Evolutionary conservation across 2,888 invertebrate genomes (phyloP).

Genomic region (Charanyca ferruginea): DNA sequence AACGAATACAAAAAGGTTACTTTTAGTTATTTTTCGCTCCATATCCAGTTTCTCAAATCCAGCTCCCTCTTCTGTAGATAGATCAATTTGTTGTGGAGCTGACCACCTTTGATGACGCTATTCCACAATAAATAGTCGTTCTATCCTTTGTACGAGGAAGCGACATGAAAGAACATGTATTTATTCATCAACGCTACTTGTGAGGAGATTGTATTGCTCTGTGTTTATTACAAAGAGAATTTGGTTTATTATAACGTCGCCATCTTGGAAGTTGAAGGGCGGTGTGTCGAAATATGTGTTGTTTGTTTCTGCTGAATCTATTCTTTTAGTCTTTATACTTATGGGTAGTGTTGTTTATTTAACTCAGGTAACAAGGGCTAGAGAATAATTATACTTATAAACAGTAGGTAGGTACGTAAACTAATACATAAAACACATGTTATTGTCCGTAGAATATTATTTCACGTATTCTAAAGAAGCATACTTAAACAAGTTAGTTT

Average conservation of each 20-base stretch:
- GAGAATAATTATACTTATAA: too few species aligned
- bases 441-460: too few species aligned
- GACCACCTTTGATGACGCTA: constrained; percentile 66
- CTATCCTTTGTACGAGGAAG: constrained; percentile 58
- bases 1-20: too few species aligned
- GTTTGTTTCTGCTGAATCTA: constrained; percentile 20
- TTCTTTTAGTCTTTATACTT: neutral
- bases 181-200: constrained; percentile 56
- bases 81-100: constrained; percentile 66
- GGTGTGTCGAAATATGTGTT: constrained; percentile 24
- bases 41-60: constrained; percentile 41
- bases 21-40: too few species aligned
- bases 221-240: too few species aligned
- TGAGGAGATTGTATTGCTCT: constrained; percentile 32
- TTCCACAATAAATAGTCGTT: constrained; percentile 66
- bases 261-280: constrained; percentile 36
- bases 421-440: too few species aligned
- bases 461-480: too few species aligned
- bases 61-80: constrained; percentile 35
- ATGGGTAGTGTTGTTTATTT: neutral
- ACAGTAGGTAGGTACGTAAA: too few species aligned
- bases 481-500: too few species aligned
- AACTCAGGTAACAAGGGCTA: too few species aligned
- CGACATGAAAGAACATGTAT: constrained; percentile 60
- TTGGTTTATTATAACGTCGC: constrained; percentile 22